Evolutionary conservation across 2,888 invertebrate genomes (phyloP).

Genomic region (Pristionchus entomophagus): DNA sequence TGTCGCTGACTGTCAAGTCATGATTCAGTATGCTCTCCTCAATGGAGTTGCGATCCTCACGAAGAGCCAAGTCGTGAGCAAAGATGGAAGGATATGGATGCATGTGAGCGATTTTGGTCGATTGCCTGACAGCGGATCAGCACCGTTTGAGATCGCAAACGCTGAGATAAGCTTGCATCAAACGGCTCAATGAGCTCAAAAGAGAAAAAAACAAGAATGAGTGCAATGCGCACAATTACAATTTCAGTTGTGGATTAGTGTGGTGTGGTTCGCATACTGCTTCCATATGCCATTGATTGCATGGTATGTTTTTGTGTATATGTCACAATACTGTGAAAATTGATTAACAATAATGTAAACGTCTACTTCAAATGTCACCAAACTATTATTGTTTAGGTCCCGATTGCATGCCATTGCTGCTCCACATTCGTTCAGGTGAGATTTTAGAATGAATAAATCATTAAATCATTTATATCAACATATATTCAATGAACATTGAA

Average conservation of each 20-base stretch:
- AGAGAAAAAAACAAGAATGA: background rate
- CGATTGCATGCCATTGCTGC: background rate
- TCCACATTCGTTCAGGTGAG: conserved; percentile 8
- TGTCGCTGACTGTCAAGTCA: background rate
- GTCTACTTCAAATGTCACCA: too few species aligned
- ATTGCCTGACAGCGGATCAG: too few species aligned
- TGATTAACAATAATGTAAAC: too few species aligned
- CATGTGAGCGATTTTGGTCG: too few species aligned
- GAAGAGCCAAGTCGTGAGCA: background rate
- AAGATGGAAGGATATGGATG: background rate
- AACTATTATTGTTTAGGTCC: background rate
- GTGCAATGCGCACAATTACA: too few species aligned
- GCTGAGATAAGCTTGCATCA: too few species aligned
- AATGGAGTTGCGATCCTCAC: conserved; percentile 4
- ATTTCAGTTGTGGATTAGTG: conserved; percentile 3
- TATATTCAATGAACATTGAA: too few species aligned
- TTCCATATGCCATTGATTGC: conserved; percentile 13
- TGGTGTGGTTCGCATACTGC: background rate
- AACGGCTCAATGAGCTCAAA: background rate
- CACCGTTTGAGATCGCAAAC: too few species aligned
- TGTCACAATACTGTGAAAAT: background rate
- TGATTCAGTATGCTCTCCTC: background rate
- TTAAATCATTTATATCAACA: too few species aligned
- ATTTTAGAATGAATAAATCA: too few species aligned
- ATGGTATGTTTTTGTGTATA: too few species aligned